Conservation (phyloP, 2,797 vertebrate species). For the Chaetophractus vellerosus region DNA sequence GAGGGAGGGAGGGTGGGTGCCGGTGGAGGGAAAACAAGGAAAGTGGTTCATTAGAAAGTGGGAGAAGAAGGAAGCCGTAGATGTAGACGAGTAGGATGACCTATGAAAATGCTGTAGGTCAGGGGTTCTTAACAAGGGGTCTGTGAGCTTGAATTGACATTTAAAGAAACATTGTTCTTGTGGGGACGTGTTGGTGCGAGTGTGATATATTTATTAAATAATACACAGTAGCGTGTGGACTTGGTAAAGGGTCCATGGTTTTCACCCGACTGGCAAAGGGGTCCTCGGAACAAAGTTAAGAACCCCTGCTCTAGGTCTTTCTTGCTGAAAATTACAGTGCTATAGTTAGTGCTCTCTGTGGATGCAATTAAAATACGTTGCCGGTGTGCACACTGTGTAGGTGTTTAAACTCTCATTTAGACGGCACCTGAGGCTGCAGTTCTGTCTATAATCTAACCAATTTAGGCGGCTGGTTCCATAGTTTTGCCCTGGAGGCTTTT, state of each 20-base stretch:
- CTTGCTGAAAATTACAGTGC: neutral
- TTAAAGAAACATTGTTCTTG: too few species aligned
- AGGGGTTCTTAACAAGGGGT: too few species aligned
- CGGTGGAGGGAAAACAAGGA: neutral
- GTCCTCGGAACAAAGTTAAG: too few species aligned
- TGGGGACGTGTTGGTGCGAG: too few species aligned
- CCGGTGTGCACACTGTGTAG: neutral
- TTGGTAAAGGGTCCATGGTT: too few species aligned
- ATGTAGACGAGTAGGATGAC: neutral
- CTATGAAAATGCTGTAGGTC: neutral
- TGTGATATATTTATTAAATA: too few species aligned
- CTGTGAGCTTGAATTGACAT: too few species aligned
- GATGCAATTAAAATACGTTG: neutral
- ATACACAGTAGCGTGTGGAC: too few species aligned
- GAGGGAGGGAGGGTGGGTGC: neutral
- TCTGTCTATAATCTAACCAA: constrained; percentile 34
- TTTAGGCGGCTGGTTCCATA: neutral
- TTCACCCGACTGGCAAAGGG: too few species aligned
- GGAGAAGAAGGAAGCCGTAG: neutral
- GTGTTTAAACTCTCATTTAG: neutral
- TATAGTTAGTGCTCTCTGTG: neutral
- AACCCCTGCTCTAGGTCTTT: neutral
- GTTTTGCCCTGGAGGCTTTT: neutral
- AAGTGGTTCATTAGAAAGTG: neutral
- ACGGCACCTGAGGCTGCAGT: neutral